A percentile compares a stretch with the other conserved stretches of the same genome.
phyloP scores from a whole-genome alignment of 2,113 vertebrate genomes.

The Hippopotamus amphibius region DNA sequence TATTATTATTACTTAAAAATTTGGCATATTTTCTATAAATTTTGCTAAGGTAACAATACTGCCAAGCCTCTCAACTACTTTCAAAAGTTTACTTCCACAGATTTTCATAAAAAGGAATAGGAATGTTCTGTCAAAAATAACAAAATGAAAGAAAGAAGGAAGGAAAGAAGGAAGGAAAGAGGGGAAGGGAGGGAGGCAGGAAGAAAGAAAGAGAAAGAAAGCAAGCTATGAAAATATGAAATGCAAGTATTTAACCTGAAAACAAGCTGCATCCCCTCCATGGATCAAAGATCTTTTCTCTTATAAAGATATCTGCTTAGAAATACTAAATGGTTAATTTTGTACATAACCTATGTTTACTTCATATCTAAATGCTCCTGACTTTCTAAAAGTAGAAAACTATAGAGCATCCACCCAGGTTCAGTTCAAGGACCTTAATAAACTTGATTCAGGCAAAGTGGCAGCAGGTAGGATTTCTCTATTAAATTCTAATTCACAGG shows the following conservation, averaged over 20 bases:
- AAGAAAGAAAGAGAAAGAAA: background rate
- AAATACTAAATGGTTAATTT: slow-evolving; percentile 31
- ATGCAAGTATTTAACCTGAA: background rate
- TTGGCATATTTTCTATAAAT: background rate
- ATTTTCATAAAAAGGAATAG: background rate
- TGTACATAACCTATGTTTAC: background rate
- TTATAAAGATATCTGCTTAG: background rate
- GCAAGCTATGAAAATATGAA: slow-evolving; percentile 1
- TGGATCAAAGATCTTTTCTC: background rate
- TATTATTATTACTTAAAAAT: background rate
- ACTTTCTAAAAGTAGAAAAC: background rate
- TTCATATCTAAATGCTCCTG: background rate
- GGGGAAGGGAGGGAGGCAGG: too few species aligned
- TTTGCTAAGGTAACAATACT: background rate
- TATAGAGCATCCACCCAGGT: background rate
- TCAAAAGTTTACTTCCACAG: background rate
- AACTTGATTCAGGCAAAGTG: background rate
- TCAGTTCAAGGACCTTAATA: background rate
- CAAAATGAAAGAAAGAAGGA: background rate
- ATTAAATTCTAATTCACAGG: background rate
- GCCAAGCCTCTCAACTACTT: background rate
- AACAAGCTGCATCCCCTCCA: background rate
- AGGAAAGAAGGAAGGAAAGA: rapidly evolving
- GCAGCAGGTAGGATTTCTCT: background rate
- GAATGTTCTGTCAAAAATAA: background rate